Evolutionary conservation across 2,113 vertebrate species (phyloP), one percentile per base, ranked within the genome.

Genomic region (Platanista minor): DNA sequence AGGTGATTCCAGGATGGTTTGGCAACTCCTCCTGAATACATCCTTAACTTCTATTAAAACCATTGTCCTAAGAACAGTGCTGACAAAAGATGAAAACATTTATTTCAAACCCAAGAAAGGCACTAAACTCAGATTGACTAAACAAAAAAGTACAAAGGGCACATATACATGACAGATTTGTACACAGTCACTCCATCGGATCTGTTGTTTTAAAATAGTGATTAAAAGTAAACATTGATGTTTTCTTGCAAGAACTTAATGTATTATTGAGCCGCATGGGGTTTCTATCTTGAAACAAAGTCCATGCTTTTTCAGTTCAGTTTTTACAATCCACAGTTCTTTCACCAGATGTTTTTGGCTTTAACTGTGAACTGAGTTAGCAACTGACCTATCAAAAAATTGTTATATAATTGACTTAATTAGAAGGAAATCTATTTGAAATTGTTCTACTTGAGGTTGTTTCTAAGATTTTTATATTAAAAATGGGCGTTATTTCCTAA

Each of bases 401-500:
- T 98, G 92, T 97, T 98, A 71, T 80, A 84, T 98, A 89, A 93
- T 94, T 96, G 97, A 87, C 84, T 94, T 98, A 97, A 94, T 10
- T 31, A 97, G 97, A 97, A 97, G 64, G 88, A 98, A 98, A 78
- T 98, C 97, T 98, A 98, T 98, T 98, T 97, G 90, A 97, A 94
- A 54, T 98, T 98, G 98, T 97, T 96, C 74, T 97, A 98, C 98
- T 97, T 96, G 97, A 97, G 98, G 95, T 92, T 97, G 94, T 98
- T 98, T 98, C 98, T 98, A 98, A 98, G 96, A 80, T 97, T 98
- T 99, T 98, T 98, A 97, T 98, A 98, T 97, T 97, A 98, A 97
- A 97, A 96, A 92, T 92, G 95, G 97, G 96, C n/a, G 90, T 98
- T 97, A 94, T 97, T 97, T 98, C 93, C 54, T 98, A 98, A 95